Evolutionary conservation across 2,888 invertebrate species (phyloP), one percentile per base, ranked within the genome.

Genomic region (Bombylius major): DNA sequence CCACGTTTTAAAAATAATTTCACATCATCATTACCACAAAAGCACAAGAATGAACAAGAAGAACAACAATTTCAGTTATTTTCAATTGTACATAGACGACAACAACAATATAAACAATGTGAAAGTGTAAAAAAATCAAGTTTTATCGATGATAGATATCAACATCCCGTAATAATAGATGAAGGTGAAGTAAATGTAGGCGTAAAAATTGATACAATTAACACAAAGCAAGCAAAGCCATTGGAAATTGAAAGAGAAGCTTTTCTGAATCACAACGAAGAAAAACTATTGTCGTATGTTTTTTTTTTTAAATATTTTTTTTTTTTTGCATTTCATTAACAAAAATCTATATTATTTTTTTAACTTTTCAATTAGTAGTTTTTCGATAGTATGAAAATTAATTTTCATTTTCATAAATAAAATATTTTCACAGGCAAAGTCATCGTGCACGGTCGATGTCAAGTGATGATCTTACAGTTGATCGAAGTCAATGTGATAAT

Each of bases 401-500:
- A 36, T 50, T 54, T 47, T 52, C 23, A 42, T 39, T 50, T 13
- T 8, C 44, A 12, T 13, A 44, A 44, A 5, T 44, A 5, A 33
- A 55, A 36, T 34, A 36, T 12, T 52, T 31, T 46, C 42, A 31
- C 44, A 56, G 55, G 14, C 54, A 53, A 46, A 61, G 70, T 31
- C 69, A 70, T 59, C 71, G 72, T 44, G 70, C 70, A 42, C 70
- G 69, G 59, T 74, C 74, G 47, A 69, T 72, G 60, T 75, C 75
- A 45, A 75, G 80, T 51, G 82, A 82, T 63, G 82, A 82, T 66
- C 67, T 75, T 56, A 69, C 70, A 61, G 68, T 69, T 60, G 70
- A 70, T 51, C 68, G 70, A 60, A 68, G 69, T 55, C 52, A 56
- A 51, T 60, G 59, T 56, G 62, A 62, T 48, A 63, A 65, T 50